Base-by-base conservation (phyloP, 2,113 vertebrate genomes). In the Actinemys pallida region DNA sequence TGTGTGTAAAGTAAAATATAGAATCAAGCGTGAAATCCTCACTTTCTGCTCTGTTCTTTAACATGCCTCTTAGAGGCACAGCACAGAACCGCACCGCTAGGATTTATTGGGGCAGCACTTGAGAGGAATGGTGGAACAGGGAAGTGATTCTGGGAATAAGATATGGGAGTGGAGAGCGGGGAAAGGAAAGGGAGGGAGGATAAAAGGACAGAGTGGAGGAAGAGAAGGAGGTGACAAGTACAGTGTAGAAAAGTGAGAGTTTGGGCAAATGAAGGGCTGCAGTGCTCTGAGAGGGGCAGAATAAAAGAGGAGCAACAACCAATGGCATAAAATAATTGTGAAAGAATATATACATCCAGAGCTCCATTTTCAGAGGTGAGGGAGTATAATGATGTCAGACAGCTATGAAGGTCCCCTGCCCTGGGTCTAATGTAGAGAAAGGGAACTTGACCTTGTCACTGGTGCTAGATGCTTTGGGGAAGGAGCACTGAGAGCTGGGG, bases 161-260 rank as follows among this genome's bases (percentile, higher is more conserved):
- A 62, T 62, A 62, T 31, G 29, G 29, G 27, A 62, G 31, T 62
- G 59, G 59, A 62, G 59, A 29, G 57, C 12, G 3, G 5, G 83
- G 35, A 79, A 24, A 20, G 13, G 45, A n/a, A 13, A 49, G 56
- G 1, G 1, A 2, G 0, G 59, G 1, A 8, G 0, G 50, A 56
- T 90, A 39, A 81, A 2, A 83, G 2, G 80, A 53, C 12, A 50
- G 19, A 0, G 0, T 5, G 29, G 7, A 85, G 59, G 5, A 56
- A 72, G 52, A 24, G 86, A 47, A 31, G 1, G 5, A 2, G 1
- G 3, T 16, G 42, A 52, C 42, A 54, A 90, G 50, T 1, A 88
- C 75, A 84, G 50, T 31, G 0, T 8, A 62, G 11, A 3, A 24
- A 85, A 86, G 57, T 25, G 1, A 14, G 14, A 78, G 16, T 39